Percentiles rank a stretch among this genome's conserved stretches.
These are phyloP conservation scores for Chaunax sp. DNA, from an alignment of 2,797 vertebrate genomes.

Conservation along the genomic window DNA sequence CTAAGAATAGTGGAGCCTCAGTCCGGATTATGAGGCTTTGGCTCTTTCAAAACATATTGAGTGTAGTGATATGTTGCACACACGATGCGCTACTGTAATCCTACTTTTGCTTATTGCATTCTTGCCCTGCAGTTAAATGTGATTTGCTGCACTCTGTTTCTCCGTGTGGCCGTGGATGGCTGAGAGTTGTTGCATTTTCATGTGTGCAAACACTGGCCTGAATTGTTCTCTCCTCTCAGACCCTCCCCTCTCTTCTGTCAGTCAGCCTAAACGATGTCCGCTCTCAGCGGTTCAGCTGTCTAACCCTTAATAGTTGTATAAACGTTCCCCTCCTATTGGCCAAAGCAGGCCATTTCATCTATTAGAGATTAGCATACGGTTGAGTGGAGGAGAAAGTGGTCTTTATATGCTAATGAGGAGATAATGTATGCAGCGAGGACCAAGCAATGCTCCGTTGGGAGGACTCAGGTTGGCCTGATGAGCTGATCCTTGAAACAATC, in stretches of 20 bases:
- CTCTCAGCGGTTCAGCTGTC: slow-evolving; percentile 61
- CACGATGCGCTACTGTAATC: slow-evolving; percentile 61
- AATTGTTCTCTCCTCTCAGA: slow-evolving; percentile 20
- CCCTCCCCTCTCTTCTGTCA: not conserved
- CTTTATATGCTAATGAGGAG: slow-evolving; percentile 81
- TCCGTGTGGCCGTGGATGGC: slow-evolving; percentile 18
- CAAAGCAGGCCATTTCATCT: slow-evolving; percentile 69
- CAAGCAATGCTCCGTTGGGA: slow-evolving; percentile 55
- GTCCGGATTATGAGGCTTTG: slow-evolving; percentile 71
- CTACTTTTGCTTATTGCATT: slow-evolving; percentile 59
- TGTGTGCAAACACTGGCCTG: slow-evolving; percentile 31
- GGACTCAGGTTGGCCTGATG: slow-evolving; percentile 49
- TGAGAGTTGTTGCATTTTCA: slow-evolving; percentile 37
- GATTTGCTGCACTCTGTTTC: slow-evolving; percentile 50
- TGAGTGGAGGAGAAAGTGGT: slow-evolving; percentile 79
- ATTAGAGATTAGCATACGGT: slow-evolving; percentile 78
- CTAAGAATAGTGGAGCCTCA: slow-evolving; percentile 61
- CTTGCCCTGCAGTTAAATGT: slow-evolving; percentile 60
- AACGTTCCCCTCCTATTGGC: slow-evolving; percentile 69
- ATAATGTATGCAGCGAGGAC: slow-evolving; percentile 71
- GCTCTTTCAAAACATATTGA: slow-evolving; percentile 66
- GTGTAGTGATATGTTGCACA: slow-evolving; percentile 55
- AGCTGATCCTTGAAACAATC: slow-evolving; percentile 50
- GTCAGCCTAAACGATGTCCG: slow-evolving; percentile 50
- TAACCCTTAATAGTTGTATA: slow-evolving; percentile 76